phyloP scores from a whole-genome alignment of 2,113 vertebrate species.

The Hydropotes inermis region DNA sequence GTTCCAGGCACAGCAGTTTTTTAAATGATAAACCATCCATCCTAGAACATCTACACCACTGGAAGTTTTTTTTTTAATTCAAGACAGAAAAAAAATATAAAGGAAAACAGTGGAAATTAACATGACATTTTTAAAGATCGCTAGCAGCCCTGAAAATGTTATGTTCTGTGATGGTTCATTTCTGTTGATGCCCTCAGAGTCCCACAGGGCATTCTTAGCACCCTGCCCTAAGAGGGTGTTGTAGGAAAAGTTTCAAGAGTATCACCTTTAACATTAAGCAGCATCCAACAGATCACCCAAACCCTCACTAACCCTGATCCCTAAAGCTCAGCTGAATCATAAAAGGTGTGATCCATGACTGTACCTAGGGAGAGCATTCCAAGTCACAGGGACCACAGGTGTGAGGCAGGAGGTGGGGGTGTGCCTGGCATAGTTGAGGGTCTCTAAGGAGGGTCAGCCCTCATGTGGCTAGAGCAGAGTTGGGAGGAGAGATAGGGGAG shows the following conservation, averaged over 20 bases:
- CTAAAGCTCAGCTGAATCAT: background rate
- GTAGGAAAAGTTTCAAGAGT: background rate
- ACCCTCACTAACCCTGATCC: background rate
- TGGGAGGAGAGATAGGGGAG: fast-evolving
- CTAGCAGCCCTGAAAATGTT: background rate
- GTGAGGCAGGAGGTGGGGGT: background rate
- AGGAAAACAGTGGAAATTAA: background rate
- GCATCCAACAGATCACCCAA: background rate
- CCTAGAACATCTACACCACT: background rate
- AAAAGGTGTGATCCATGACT: background rate
- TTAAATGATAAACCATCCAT: background rate
- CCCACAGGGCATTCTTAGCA: background rate
- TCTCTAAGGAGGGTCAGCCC: background rate
- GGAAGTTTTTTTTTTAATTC: background rate
- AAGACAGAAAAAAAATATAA: background rate
- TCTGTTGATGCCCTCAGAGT: background rate
- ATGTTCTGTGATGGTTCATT: background rate
- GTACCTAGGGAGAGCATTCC: background rate
- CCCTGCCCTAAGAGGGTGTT: background rate
- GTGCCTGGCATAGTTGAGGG: background rate
- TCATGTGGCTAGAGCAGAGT: background rate
- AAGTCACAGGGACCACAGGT: background rate
- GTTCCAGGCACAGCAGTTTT: background rate
- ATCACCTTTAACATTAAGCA: background rate
- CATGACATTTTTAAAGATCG: background rate